These are phyloP conservation scores for Temnothorax curvispinosus DNA, from an alignment of 1,140 invertebrate species.

Conservation along the genomic window DNA sequence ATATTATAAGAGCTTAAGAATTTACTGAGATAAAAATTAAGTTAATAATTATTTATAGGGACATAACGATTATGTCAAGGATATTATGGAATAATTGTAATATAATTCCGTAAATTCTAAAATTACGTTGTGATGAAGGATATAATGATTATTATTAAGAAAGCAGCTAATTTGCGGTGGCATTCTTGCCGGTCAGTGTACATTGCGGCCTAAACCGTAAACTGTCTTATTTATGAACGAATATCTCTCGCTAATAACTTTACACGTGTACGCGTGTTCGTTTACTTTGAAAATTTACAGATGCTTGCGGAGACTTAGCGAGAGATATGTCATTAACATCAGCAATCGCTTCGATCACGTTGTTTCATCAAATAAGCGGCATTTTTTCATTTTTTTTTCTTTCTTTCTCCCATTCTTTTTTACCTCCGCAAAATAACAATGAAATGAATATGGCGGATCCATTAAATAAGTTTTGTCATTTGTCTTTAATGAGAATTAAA, in stretches of 20 bases:
- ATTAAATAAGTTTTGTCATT: constrained; percentile 62
- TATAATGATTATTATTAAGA: background rate
- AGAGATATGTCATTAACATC: constrained; percentile 14
- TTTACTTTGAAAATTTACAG: constrained; percentile 25
- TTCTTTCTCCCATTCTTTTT: background rate
- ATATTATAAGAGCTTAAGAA: background rate
- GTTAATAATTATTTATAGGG: background rate
- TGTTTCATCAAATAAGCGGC: background rate
- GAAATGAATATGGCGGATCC: constrained; percentile 13
- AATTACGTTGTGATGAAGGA: background rate
- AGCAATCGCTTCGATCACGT: background rate
- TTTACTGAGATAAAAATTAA: background rate
- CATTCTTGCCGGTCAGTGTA: no score
- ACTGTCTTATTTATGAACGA: background rate
- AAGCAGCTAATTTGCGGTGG: background rate
- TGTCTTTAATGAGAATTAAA: constrained; percentile 62
- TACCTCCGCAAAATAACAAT: background rate
- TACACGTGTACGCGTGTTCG: background rate
- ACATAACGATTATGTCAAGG: no score
- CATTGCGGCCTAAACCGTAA: constrained; percentile 3
- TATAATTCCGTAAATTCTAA: background rate
- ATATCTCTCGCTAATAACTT: background rate
- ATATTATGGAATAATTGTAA: background rate
- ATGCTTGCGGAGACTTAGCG: background rate
- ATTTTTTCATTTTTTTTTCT: background rate